Conservation (phyloP, 2,888 invertebrate species). For the Ptilodon capucinus region DNA sequence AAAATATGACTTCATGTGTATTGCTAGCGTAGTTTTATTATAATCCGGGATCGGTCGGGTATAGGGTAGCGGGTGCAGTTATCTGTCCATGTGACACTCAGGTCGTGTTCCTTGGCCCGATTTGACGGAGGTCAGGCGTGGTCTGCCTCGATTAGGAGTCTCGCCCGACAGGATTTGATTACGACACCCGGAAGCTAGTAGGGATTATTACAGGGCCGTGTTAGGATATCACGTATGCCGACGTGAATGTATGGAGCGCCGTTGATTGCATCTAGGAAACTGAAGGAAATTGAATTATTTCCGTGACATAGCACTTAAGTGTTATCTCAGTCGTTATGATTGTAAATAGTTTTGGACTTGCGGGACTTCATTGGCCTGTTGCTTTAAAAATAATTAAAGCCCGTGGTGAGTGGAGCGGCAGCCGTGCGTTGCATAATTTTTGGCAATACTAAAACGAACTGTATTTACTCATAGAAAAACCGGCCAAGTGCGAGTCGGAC, state of each 20-base stretch:
- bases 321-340: background rate
- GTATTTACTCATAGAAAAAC: no score
- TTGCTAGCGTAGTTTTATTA: background rate
- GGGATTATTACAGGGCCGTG: slow-evolving; percentile 40
- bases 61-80: slow-evolving; percentile 34
- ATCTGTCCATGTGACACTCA: slow-evolving; percentile 58
- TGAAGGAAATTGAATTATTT: slow-evolving; percentile 11
- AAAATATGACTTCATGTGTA: background rate
- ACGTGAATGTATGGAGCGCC: slow-evolving; percentile 25
- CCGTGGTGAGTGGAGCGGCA: no score
- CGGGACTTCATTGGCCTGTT: no score
- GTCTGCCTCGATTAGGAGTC: slow-evolving; percentile 63
- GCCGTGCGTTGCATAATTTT: no score
- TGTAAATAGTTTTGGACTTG: no score
- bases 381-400: no score
- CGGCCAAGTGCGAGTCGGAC: no score
- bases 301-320: slow-evolving; percentile 1
- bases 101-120: slow-evolving; percentile 60
- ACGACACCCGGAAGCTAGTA: slow-evolving; percentile 50
- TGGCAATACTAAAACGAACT: no score
- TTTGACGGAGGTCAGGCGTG: slow-evolving; percentile 75
- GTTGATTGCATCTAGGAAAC: slow-evolving; percentile 23
- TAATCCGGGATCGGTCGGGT: slow-evolving; percentile 4
- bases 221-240: slow-evolving; percentile 34
- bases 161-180: slow-evolving; percentile 64